Percentiles rank a stretch among this genome's conserved stretches.
Conservation (phyloP, 2,888 invertebrate genomes). For the Xestia rhomboidea region DNA sequence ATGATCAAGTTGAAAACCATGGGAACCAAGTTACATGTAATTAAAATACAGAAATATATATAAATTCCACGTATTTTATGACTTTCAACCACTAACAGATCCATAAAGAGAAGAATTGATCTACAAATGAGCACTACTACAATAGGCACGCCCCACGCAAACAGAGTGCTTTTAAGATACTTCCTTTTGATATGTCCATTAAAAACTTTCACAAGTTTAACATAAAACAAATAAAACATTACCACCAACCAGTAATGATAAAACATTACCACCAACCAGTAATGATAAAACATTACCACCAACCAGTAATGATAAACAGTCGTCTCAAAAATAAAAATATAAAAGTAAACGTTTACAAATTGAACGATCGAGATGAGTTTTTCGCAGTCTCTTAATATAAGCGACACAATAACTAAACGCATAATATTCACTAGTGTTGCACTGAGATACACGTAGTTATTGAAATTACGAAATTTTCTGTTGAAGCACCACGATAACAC, state of each 20-base stretch:
- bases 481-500: constrained; percentile 39
- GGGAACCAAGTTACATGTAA: background rate
- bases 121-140: background rate
- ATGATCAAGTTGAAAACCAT: constrained; percentile 14
- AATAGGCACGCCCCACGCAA: constrained; percentile 35
- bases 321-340: constrained; percentile 15
- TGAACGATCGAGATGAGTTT: background rate
- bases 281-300: constrained; percentile 33
- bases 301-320: constrained; percentile 33
- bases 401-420: background rate
- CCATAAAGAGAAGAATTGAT: constrained; percentile 6
- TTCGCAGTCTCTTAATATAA: constrained; percentile 5
- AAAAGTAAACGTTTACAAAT: constrained; percentile 16
- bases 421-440: constrained; percentile 29
- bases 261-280: too few relatives aligned
- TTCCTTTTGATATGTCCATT: constrained; percentile 16
- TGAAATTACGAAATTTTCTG: constrained; percentile 43
- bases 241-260: too few relatives aligned
- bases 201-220: constrained; percentile 40
- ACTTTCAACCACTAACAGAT: background rate
- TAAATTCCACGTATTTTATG: background rate
- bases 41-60: background rate
- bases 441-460: constrained; percentile 40
- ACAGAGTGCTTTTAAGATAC: constrained; percentile 32
- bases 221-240: too few relatives aligned